Percentiles rank a stretch among this genome's conserved stretches.
Evolutionary conservation across 2,113 vertebrate genomes (phyloP).

Genomic region (Monopterus albus): DNA sequence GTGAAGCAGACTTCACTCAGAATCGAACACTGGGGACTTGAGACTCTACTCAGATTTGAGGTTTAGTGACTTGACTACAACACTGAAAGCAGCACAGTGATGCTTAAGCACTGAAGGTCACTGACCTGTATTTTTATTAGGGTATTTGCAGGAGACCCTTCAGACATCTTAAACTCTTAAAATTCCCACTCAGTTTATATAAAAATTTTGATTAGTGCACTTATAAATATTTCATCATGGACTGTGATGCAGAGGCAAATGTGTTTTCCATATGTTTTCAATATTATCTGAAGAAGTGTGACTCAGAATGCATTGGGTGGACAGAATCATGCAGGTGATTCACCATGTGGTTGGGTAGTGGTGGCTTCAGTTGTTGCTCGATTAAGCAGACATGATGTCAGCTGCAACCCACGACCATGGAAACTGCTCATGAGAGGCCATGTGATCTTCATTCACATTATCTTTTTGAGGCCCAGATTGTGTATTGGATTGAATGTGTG

Average conservation of each 20-base stretch:
- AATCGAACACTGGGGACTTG: no score
- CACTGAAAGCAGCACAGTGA: no score
- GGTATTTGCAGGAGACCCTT: no score
- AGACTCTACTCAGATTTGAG: no score
- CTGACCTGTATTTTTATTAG: no score
- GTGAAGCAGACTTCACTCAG: no score
- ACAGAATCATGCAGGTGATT: slow-evolving; percentile 40
- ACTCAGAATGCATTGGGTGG: slow-evolving; percentile 20
- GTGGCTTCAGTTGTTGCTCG: slow-evolving; percentile 34
- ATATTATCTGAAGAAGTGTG: slow-evolving; percentile 42
- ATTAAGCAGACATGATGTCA: slow-evolving; percentile 57
- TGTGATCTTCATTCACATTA: slow-evolving; percentile 22
- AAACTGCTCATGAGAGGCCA: slow-evolving; percentile 17
- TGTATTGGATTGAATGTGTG: background rate
- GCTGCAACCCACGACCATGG: slow-evolving; percentile 35
- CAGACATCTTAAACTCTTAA: no score
- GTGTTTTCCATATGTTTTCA: slow-evolving; percentile 22
- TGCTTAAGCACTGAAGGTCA: no score
- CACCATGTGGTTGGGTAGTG: slow-evolving; percentile 38
- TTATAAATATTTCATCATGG: background rate
- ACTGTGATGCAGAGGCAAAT: background rate
- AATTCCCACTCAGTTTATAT: no score
- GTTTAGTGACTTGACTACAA: no score
- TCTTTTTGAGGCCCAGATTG: slow-evolving; percentile 18
- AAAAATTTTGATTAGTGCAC: background rate